Conservation (phyloP, 2,888 invertebrate species). For the Drosophila nigricruria region DNA sequence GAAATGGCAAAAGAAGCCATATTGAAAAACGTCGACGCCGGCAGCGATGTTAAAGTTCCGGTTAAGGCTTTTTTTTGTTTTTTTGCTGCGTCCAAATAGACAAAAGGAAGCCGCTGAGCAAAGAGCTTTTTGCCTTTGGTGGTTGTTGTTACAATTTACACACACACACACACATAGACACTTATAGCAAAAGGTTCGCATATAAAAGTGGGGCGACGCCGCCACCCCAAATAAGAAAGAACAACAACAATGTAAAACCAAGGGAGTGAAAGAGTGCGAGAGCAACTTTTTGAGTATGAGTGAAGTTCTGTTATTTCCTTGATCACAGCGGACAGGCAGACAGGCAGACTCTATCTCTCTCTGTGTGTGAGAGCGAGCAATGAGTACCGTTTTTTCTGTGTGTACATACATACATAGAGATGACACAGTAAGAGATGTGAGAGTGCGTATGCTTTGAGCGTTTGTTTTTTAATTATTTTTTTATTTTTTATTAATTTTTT, state of each 20-base stretch:
- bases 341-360: conserved; percentile 47
- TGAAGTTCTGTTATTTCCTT: conserved; percentile 58
- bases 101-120: conserved; percentile 70
- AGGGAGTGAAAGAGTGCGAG: conserved; percentile 50
- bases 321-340: conserved; percentile 51
- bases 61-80: conserved; percentile 61
- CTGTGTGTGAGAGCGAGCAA: conserved; percentile 31
- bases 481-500: conserved; percentile 3
- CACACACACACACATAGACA: conserved; percentile 43
- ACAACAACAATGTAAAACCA: conserved; percentile 41
- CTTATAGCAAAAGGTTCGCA: conserved; percentile 46
- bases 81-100: conserved; percentile 62
- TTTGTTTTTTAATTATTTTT: conserved; percentile 19
- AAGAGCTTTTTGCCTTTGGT: conserved; percentile 68
- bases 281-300: conserved; percentile 27
- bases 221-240: conserved; percentile 43
- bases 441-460: conserved; percentile 10
- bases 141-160: conserved; percentile 71
- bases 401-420: conserved; percentile 5
- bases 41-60: conserved; percentile 63
- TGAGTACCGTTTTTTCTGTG: conserved; percentile 37
- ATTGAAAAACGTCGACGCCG: conserved; percentile 65
- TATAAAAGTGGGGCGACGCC: conserved; percentile 66
- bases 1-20: conserved; percentile 66
- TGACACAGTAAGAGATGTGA: conserved; percentile 5